Base-by-base conservation (phyloP, 2,113 vertebrate genomes). In the Carassius gibelio region DNA sequence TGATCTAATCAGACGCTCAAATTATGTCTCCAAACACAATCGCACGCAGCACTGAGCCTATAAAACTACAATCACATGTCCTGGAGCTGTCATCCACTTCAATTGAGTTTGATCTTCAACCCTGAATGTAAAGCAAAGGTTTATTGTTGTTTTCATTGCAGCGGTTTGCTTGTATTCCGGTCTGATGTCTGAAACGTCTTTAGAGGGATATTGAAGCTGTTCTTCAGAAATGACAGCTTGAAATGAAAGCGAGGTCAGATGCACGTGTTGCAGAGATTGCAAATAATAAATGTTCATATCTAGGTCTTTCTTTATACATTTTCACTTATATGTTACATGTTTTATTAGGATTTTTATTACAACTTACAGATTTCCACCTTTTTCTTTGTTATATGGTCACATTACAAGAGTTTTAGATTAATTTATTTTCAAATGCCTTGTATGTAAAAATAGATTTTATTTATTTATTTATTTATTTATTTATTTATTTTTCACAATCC, bases 1-100 rank as follows among this genome's bases (percentile, higher is more conserved):
- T 88, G 55, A 86, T 88, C 81, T 45, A 59, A 86, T 88, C 55
- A 78, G n/a, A 34, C 13, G 34, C 13, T 30, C 74, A 26, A 38
- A 17, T 9, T 17, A 42, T 13, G 21, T 80, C 64, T 15, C 45
- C 50, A 84, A 74, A 78, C 75, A 17, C 66, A 59, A 79, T 85
- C 80, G 83, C 57, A 68, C 45, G 57, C 82, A 50, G 7, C 55
- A 74, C 42, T 8, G 23, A 59, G 9, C 30, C 38, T 50, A 23
- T 78, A 77, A 78, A 59, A 72, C n/a, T 26, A 19, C 10, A 50
- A 26, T 80, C 81, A 68, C n/a, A 42, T 42, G 48, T 36, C 59
- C n/a, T 14, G 0, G 3, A 57, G 75, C 83, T 75, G 76, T 1
- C 66, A 80, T 84, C 34, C 5, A 38, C 66, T 19, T 7, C 8